phyloP scores from a whole-genome alignment of 1,140 invertebrate species.

The Drosophila murphyi region DNA sequence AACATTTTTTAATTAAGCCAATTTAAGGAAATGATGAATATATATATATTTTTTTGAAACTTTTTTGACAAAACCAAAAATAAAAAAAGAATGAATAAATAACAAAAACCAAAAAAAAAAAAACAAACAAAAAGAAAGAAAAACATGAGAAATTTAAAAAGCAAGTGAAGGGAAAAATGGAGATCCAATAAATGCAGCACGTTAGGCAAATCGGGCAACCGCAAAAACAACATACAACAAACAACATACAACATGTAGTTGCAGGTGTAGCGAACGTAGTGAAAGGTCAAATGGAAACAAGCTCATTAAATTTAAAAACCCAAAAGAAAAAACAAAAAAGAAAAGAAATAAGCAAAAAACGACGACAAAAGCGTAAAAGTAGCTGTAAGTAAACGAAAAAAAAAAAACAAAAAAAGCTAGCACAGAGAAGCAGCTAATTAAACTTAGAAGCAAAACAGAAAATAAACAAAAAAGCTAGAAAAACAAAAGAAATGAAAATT shows the following conservation, averaged over 20 bases:
- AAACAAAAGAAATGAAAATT: constrained; percentile 49
- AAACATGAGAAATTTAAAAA: constrained; percentile 12
- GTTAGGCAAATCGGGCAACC: constrained; percentile 7
- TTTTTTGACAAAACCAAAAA: constrained; percentile 75
- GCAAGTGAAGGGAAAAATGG: neutral
- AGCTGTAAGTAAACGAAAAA: constrained; percentile 42
- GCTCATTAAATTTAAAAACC: constrained; percentile 73
- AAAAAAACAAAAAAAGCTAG: constrained; percentile 34
- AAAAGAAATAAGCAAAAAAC: neutral
- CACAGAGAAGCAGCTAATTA: constrained; percentile 56
- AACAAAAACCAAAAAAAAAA: constrained; percentile 43
- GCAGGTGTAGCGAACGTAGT: constrained; percentile 30
- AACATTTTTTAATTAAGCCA: constrained; percentile 78
- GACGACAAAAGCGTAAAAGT: constrained; percentile 17
- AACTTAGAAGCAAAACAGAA: constrained; percentile 48
- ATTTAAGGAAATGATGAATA: constrained; percentile 74
- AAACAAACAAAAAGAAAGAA: constrained; percentile 47
- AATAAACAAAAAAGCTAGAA: constrained; percentile 20
- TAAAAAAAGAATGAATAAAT: constrained; percentile 37
- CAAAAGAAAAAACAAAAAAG: constrained; percentile 24
- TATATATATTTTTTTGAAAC: constrained; percentile 83
- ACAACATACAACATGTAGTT: neutral
- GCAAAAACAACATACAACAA: constrained; percentile 12
- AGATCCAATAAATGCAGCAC: constrained; percentile 13
- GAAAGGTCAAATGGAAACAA: constrained; percentile 51